Evolutionary conservation across 2,113 vertebrate genomes (phyloP), one percentile per base, ranked within the genome.

Genomic region (Scomber colias): DNA sequence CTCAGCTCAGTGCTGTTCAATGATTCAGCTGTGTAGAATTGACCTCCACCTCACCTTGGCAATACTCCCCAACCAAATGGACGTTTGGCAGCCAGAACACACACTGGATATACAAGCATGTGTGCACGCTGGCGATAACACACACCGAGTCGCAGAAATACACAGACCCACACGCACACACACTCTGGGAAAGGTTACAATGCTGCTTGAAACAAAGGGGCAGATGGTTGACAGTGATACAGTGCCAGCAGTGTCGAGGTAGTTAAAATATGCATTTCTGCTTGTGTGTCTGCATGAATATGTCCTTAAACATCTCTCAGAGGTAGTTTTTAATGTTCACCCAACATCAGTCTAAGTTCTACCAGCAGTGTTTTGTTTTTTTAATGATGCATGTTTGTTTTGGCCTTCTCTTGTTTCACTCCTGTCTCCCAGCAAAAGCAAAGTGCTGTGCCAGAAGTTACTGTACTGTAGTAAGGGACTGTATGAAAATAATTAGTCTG

Each of bases 41-140:
- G 92, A 92, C 91, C 91, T 90, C 90, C 79, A 88, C 88, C 87
- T 93, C 86, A 91, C 89, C 87, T 92, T 93, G 92, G 92, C 90
- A 88, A 79, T 27, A 50, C 62, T 88, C 78, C 78, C 68, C 75
- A 63, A 84, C 89, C 92, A 89, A 91, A 90, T 89, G 90, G 89
- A 90, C 81, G 35, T 81, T 83, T 92, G 92, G 92, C 92, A 89
- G 81, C 84, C 71, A 77, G 35, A 83, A 81, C 80, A 84, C 83
- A 87, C 81, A 65, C 83, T 90, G 82, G 85, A 92, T 89, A 79
- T 77, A 82, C 80, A 88, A 76, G 81, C 81, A 30, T 51, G 90
- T 71, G 59, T 85, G 76, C 35, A 12, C 30, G 48, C 82, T 72
- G 86, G 81, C 45, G 85, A 92, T 89, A 89, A 89, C 87, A 75